Percentiles rank a stretch among this genome's conserved stretches.
Conservation (phyloP, 2,888 invertebrate genomes). For the Eremobia ochroleuca region DNA sequence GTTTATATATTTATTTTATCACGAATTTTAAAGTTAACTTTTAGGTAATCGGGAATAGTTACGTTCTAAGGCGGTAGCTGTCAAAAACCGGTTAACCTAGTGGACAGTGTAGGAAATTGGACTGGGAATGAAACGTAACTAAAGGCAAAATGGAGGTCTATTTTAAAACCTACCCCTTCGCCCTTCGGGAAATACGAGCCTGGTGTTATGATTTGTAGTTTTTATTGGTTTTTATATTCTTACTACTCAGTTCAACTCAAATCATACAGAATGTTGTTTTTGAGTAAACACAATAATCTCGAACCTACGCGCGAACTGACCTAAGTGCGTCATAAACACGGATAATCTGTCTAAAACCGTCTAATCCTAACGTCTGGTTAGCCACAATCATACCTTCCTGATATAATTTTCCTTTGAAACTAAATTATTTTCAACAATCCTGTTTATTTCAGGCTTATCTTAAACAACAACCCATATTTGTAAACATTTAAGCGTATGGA, state of each 20-base stretch:
- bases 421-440: background rate
- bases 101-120: too few relatives aligned
- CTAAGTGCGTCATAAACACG: conserved; percentile 41
- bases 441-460: conserved; percentile 31
- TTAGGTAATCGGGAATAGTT: too few relatives aligned
- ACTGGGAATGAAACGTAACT: too few relatives aligned
- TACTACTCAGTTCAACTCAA: background rate
- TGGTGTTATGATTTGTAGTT: background rate
- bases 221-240: background rate
- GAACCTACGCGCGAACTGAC: conserved; percentile 4
- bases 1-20: too few relatives aligned
- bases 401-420: conserved; percentile 43
- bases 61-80: too few relatives aligned
- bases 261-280: background rate
- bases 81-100: too few relatives aligned
- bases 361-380: conserved; percentile 36
- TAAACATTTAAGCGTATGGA: conserved; percentile 35
- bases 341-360: conserved; percentile 32
- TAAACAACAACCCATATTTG: conserved; percentile 41
- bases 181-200: background rate
- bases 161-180: background rate
- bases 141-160: too few relatives aligned
- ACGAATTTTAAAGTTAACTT: too few relatives aligned
- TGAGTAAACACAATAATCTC: conserved; percentile 27
- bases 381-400: conserved; percentile 23